phyloP scores from a whole-genome alignment of 1,140 invertebrate genomes.

The Phocides pigmalion region DNA sequence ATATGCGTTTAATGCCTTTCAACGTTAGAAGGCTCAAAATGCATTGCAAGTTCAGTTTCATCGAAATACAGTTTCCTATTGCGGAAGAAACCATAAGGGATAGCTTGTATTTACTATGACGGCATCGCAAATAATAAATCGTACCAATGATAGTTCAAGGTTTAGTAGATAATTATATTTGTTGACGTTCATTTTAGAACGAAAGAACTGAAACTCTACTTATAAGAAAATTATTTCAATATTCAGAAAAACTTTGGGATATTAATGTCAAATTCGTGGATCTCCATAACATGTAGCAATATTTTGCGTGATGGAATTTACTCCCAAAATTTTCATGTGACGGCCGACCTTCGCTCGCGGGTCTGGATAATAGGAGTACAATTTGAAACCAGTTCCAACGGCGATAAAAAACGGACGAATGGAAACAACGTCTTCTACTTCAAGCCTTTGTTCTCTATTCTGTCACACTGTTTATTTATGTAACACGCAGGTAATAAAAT shows the following conservation, averaged over 20 bases:
- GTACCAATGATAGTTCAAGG: too few species aligned
- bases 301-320: constrained; percentile 80
- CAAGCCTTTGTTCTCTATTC: constrained; percentile 56
- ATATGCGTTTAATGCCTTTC: too few species aligned
- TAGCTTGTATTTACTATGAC: too few species aligned
- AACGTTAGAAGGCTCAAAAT: too few species aligned
- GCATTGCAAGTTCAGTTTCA: too few species aligned
- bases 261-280: constrained; percentile 11
- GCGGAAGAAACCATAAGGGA: too few species aligned
- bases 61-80: too few species aligned
- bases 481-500: background rate
- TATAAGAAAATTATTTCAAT: background rate
- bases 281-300: constrained; percentile 45
- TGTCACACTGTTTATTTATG: constrained; percentile 14
- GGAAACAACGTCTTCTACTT: constrained; percentile 60
- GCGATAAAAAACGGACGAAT: constrained; percentile 64
- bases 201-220: too few species aligned
- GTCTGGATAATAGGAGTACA: constrained; percentile 76
- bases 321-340: constrained; percentile 70
- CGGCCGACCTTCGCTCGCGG: constrained; percentile 71
- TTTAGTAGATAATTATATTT: too few species aligned
- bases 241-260: background rate
- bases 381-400: constrained; percentile 75
- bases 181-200: too few species aligned
- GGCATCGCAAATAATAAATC: too few species aligned